phyloP scores from a whole-genome alignment of 2,797 vertebrate species.

The Caiman crocodilus region DNA sequence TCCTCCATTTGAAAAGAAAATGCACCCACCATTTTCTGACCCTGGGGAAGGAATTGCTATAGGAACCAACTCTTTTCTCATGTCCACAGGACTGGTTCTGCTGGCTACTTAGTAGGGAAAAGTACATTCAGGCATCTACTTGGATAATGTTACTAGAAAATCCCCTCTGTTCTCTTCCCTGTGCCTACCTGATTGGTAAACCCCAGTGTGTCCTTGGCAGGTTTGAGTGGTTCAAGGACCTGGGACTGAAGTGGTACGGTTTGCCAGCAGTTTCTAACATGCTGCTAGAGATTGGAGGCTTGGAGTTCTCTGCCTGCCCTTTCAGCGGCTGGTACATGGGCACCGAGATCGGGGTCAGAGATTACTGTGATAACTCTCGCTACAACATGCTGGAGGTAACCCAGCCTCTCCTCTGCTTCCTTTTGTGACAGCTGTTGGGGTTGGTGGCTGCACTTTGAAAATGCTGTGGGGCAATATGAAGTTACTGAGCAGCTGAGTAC shows the following conservation, averaged over 20 bases:
- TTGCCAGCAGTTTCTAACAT: constrained; percentile 96
- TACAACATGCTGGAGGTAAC: constrained; percentile 97
- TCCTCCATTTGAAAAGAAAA: background rate
- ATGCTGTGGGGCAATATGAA: rapidly evolving
- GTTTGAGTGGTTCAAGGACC: constrained; percentile 95
- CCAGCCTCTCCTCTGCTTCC: background rate
- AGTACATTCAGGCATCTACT: background rate
- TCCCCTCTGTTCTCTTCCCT: background rate
- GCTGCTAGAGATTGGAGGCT: constrained; percentile 94
- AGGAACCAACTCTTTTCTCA: rapidly evolving
- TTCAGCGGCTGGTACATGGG: constrained; percentile 99
- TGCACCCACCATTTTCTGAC: background rate
- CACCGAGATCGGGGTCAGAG: constrained; percentile 96
- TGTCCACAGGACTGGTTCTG: background rate
- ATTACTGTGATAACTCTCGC: constrained; percentile 96
- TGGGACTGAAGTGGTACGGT: constrained; percentile 95
- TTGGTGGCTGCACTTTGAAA: too few relatives aligned
- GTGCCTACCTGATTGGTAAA: background rate
- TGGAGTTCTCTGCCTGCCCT: constrained; percentile 95
- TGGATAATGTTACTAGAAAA: background rate
- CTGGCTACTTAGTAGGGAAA: background rate
- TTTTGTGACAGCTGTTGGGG: background rate
- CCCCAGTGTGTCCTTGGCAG: constrained; percentile 67
- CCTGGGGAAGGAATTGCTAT: background rate
- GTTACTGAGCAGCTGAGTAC: background rate